These are phyloP conservation scores for Drosophila ficusphila DNA, from an alignment of 1,140 invertebrate genomes.

Conservation along the genomic window DNA sequence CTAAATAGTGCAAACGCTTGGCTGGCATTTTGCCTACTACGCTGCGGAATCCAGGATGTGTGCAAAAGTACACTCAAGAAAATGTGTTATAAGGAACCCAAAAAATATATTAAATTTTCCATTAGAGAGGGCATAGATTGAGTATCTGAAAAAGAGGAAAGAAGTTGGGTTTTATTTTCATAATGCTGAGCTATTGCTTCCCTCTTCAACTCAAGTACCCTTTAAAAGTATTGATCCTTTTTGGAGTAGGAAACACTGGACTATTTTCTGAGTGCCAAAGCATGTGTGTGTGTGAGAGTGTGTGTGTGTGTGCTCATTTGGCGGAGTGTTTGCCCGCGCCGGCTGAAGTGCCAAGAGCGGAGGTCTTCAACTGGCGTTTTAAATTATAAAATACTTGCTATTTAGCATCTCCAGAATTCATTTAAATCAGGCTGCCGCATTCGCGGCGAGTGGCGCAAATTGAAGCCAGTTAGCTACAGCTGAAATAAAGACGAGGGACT, in stretches of 20 bases:
- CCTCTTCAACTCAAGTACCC: background rate
- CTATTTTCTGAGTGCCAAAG: conserved; percentile 6
- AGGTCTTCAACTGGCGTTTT: conserved; percentile 57
- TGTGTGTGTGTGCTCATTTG: conserved; percentile 60
- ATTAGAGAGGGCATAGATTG: no score
- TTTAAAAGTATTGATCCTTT: background rate
- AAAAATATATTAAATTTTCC: no score
- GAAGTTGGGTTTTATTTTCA: no score
- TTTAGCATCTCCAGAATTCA: conserved; percentile 70
- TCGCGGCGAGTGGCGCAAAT: conserved; percentile 26
- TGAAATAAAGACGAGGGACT: conserved; percentile 4
- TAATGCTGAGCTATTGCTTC: background rate
- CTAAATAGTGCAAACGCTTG: conserved; percentile 74
- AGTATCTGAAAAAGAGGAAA: no score
- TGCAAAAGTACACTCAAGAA: conserved; percentile 4
- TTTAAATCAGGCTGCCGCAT: conserved; percentile 56
- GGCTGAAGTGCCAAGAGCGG: conserved; percentile 46
- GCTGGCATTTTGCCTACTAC: conserved; percentile 51
- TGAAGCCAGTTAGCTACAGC: conserved; percentile 36
- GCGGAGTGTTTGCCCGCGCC: conserved; percentile 60
- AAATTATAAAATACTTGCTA: conserved; percentile 77
- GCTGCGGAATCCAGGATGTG: conserved; percentile 20
- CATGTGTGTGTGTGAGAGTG: conserved; percentile 30
- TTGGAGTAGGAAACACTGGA: background rate
- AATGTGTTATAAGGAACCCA: no score